Evolutionary conservation across 2,113 vertebrate genomes (phyloP).

Genomic region (Hemibagrus wyckioides): DNA sequence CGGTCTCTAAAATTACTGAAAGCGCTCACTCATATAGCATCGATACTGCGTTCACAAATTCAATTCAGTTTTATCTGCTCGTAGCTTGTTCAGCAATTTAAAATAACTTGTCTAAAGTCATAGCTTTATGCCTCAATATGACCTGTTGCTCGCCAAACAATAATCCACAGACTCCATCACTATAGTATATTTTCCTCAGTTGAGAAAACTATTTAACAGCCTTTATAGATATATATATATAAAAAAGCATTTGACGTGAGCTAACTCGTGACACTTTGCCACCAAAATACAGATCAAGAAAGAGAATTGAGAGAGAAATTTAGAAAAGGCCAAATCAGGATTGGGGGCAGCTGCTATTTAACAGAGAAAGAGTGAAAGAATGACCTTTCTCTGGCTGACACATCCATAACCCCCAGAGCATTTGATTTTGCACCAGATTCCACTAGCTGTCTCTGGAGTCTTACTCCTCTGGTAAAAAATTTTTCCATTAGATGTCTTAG

Average conservation of each 20-base stretch:
- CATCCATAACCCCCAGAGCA: slow-evolving; percentile 37
- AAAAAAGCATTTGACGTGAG: slow-evolving; percentile 44
- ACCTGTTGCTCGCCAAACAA: slow-evolving; percentile 27
- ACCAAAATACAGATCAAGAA: neutral
- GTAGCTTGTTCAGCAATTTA: neutral
- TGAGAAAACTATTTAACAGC: slow-evolving; percentile 44
- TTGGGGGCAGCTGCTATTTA: slow-evolving; percentile 28
- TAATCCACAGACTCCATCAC: slow-evolving; percentile 41
- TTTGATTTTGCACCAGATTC: slow-evolving; percentile 32
- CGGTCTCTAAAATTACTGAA: neutral
- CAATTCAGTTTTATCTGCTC: slow-evolving; percentile 13
- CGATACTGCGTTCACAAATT: neutral
- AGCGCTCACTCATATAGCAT: slow-evolving; percentile 29
- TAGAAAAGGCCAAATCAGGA: slow-evolving; percentile 39
- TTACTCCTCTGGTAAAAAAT: slow-evolving; percentile 25
- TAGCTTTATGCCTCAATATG: slow-evolving; percentile 15
- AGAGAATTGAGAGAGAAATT: slow-evolving; percentile 10
- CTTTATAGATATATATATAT: slow-evolving; percentile 47
- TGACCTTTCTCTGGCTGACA: slow-evolving; percentile 52
- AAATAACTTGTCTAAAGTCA: slow-evolving; percentile 15
- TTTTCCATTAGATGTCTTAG: slow-evolving; percentile 29
- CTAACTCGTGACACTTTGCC: slow-evolving; percentile 33
- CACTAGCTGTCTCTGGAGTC: slow-evolving; percentile 16
- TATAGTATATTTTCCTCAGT: slow-evolving; percentile 18
- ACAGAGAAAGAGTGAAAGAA: slow-evolving; percentile 18